Evolutionary conservation across 2,888 invertebrate species (phyloP).

Genomic region (Drosophila falleni): DNA sequence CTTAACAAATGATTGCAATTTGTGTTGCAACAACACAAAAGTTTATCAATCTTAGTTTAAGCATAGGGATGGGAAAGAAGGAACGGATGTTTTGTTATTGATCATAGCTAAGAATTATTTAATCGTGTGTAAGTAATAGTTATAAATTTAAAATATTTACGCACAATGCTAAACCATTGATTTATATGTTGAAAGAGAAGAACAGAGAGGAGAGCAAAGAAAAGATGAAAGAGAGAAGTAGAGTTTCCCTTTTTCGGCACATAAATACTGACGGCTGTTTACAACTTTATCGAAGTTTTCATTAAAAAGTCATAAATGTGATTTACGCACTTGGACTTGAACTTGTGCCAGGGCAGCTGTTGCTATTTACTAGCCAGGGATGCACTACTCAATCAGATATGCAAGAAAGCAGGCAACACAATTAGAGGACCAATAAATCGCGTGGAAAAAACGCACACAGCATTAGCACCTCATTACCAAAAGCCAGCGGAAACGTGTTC

Average conservation of each 20-base stretch:
- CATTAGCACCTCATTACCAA: slow-evolving; percentile 73
- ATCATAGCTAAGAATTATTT: slow-evolving; percentile 68
- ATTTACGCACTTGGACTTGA: slow-evolving; percentile 56
- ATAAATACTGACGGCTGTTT: slow-evolving; percentile 10
- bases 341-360: slow-evolving; percentile 54
- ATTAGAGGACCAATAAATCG: slow-evolving; percentile 58
- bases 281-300: slow-evolving; percentile 46
- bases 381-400: slow-evolving; percentile 19
- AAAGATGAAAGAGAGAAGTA: background rate
- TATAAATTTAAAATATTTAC: slow-evolving; percentile 61
- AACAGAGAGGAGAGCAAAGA: background rate
- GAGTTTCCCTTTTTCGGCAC: background rate
- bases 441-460: slow-evolving; percentile 31
- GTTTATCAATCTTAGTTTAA: slow-evolving; percentile 18
- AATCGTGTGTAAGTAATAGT: slow-evolving; percentile 81
- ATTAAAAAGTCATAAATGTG: slow-evolving; percentile 75
- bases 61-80: background rate
- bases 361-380: slow-evolving; percentile 41
- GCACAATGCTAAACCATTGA: slow-evolving; percentile 36
- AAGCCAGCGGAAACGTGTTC: slow-evolving; percentile 51
- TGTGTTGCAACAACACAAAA: slow-evolving; percentile 45
- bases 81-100: slow-evolving; percentile 6
- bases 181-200: slow-evolving; percentile 19
- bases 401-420: slow-evolving; percentile 37
- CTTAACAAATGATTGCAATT: slow-evolving; percentile 73